A percentile compares a stretch with the other conserved stretches of the same genome.
phyloP scores from a whole-genome alignment of 2,797 vertebrate species.

The Myripristis jacobus region DNA sequence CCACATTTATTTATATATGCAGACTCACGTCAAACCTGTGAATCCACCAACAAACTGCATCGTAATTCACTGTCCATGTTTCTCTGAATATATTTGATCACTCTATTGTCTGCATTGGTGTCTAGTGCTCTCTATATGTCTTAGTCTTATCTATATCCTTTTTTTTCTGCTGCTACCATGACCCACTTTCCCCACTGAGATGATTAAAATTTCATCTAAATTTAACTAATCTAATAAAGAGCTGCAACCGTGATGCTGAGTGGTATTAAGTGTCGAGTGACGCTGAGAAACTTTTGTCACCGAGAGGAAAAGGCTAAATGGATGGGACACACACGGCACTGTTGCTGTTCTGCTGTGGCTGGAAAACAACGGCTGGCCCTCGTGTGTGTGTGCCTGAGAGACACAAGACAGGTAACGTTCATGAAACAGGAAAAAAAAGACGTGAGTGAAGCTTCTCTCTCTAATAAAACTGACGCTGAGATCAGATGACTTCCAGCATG shows the following conservation, averaged over 20 bases:
- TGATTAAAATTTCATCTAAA: conserved; percentile 43
- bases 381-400: no score
- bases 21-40: not conserved
- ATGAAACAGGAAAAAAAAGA: conserved; percentile 14
- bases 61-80: conserved; percentile 7
- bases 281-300: no score
- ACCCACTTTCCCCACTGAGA: conserved; percentile 26
- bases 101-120: conserved; percentile 29
- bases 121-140: conserved; percentile 1
- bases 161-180: conserved; percentile 14
- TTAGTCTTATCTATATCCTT: no score
- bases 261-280: no score
- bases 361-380: no score
- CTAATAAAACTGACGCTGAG: not conserved
- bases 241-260: not conserved
- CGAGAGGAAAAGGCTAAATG: no score
- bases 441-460: conserved; percentile 1
- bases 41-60: not conserved
- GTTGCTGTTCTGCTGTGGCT: no score
- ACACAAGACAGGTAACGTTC: not conserved
- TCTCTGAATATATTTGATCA: conserved; percentile 20
- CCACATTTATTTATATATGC: not conserved
- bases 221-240: conserved; percentile 10
- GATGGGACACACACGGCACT: no score
- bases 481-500: no score